Evolutionary conservation across 2,797 vertebrate species (phyloP).

Genomic region (Schizopygopsis malacanthus): DNA sequence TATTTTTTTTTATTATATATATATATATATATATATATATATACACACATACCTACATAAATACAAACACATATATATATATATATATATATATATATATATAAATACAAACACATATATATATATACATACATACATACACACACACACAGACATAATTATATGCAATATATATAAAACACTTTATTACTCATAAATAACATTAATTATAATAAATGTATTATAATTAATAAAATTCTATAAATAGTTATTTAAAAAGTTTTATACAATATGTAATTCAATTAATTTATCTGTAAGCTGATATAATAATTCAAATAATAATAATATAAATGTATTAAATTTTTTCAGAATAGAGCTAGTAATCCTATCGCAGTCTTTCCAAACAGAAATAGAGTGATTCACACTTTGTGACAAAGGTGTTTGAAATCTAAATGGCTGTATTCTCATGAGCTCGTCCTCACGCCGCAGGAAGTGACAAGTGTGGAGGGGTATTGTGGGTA

Average conservation of each 20-base stretch:
- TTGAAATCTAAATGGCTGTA: slow-evolving; percentile 42
- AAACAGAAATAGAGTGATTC: slow-evolving; percentile 42
- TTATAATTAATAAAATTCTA: neutral
- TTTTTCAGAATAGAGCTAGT: neutral
- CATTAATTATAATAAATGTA: neutral
- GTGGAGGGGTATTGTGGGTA: slow-evolving; percentile 46
- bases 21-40: no score
- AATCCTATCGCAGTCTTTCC: neutral
- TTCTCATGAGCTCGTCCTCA: slow-evolving; percentile 39
- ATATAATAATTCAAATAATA: neutral
- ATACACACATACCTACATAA: no score
- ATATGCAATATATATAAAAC: no score
- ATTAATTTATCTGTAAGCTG: neutral
- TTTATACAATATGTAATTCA: neutral
- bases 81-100: no score
- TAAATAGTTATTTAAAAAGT: neutral
- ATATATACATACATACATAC: no score
- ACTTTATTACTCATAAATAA: no score
- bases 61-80: no score
- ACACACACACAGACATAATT: no score
- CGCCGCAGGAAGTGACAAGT: slow-evolving; percentile 18
- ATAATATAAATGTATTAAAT: neutral
- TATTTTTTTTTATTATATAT: no score
- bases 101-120: no score
- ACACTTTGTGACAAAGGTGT: slow-evolving; percentile 43